Evolutionary conservation across 2,113 vertebrate genomes (phyloP).

Genomic region (Plecturocebus donacophilus): DNA sequence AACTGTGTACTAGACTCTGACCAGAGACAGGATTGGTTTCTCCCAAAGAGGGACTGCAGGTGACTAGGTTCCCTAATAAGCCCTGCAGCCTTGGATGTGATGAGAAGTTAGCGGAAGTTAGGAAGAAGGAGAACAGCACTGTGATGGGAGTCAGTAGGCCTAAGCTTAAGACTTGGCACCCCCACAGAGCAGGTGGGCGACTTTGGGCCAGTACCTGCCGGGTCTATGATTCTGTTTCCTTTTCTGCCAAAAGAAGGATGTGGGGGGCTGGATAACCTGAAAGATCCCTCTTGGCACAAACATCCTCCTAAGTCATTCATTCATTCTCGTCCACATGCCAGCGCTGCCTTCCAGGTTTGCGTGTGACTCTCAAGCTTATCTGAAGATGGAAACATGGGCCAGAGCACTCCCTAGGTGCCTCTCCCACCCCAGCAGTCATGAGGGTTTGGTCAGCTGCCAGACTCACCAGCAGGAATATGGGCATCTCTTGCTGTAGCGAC

Average conservation of each 20-base stretch:
- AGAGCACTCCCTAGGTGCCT: fast-evolving
- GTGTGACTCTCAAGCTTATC: not conserved
- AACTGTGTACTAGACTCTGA: not conserved
- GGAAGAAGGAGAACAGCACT: not conserved
- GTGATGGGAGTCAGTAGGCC: not conserved
- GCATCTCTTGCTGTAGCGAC: slow-evolving; percentile 93
- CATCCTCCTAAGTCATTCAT: not conserved
- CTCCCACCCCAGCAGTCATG: fast-evolving
- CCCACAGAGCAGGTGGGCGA: too few relatives aligned
- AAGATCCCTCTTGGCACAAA: not conserved
- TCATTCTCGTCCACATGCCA: not conserved
- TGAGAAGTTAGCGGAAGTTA: not conserved
- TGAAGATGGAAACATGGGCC: not conserved
- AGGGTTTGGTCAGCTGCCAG: not conserved
- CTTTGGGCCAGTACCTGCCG: not conserved
- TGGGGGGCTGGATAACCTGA: too few relatives aligned
- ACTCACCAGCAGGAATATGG: slow-evolving; percentile 97
- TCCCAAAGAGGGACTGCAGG: too few relatives aligned
- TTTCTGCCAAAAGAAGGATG: not conserved
- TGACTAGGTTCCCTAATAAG: not conserved
- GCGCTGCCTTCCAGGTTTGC: not conserved
- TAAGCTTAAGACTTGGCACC: not conserved
- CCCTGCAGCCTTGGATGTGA: not conserved
- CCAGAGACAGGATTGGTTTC: not conserved
- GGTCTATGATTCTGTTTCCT: not conserved